Evolutionary conservation across 92 coral and sea anemone species (phyloP).

Genomic region (Zoanthus sansibaricus): DNA sequence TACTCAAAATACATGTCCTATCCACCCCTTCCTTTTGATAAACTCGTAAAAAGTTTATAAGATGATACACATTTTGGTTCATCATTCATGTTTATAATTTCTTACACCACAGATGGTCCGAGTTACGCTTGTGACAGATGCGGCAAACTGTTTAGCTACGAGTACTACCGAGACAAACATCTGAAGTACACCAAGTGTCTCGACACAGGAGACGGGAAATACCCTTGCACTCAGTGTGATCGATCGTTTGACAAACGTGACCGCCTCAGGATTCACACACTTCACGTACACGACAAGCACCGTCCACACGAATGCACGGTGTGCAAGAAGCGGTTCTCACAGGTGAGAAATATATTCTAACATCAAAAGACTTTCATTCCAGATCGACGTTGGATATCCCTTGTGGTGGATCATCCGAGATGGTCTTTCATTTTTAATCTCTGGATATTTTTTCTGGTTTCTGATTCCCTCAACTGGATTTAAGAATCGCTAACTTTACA

Average conservation of each 20-base stretch:
- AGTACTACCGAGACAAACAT: slow-evolving; percentile 79
- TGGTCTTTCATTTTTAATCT: background rate
- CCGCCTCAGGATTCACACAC: slow-evolving; percentile 81
- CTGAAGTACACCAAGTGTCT: slow-evolving; percentile 81
- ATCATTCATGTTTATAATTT: too few relatives aligned
- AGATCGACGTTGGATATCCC: background rate
- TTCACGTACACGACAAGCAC: slow-evolving; percentile 85
- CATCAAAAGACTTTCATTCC: background rate
- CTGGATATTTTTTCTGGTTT: background rate
- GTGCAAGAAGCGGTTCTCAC: slow-evolving; percentile 79
- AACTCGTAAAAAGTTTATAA: too few relatives aligned
- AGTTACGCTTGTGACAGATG: slow-evolving; percentile 78
- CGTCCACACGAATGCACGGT: slow-evolving; percentile 80
- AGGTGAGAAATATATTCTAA: slow-evolving; percentile 5
- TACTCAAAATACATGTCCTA: too few relatives aligned
- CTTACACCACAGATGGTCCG: slow-evolving; percentile 61
- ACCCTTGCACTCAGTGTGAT: slow-evolving; percentile 78
- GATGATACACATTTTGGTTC: too few relatives aligned
- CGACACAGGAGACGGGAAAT: slow-evolving; percentile 80
- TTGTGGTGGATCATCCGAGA: background rate
- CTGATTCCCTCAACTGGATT: background rate
- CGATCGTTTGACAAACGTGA: slow-evolving; percentile 90
- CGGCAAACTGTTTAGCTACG: slow-evolving; percentile 83
- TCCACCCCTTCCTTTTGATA: too few relatives aligned
- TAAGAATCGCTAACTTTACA: background rate